Base-by-base conservation (phyloP, 1,140 invertebrate species). In the Drosophila azteca region DNA sequence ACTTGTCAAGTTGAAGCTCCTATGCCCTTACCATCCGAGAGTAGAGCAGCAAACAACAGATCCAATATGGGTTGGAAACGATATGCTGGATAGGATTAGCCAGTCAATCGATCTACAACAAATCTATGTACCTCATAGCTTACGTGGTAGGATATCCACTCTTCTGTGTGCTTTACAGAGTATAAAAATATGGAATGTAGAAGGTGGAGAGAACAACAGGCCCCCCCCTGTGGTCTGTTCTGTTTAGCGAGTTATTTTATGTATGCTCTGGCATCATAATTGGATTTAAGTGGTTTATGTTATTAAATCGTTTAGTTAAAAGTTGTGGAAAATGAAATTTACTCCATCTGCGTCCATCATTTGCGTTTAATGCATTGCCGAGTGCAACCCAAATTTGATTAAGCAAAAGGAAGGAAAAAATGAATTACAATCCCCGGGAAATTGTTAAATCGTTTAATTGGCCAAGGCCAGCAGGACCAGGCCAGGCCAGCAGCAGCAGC, bases 401-500 rank as follows among this genome's bases (percentile, higher is more conserved):
- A 39, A 39, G 35, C 1, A 39, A 41, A 55, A 17, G 31, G 39
- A 57, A 31, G 9, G 9, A 53, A 35, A 35, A 41, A 64, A 46
- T 46, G 6, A 64, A 69, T 58, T 58, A 53, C 65, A 13, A 35
- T 50, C 8, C 31, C 26, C 50, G 58, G 13, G 39, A 69, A 69
- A 69, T 69, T 69, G 67, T 44, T 58, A 69, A 69, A 69, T 69
- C 50, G 35, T 50, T 20, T 58, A 69, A 69, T 69, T 69, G 52
- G 26, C 9, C 29, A 52, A 13, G 31, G 15, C 35, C 31, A 53
- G 5, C 4, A 5, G 11, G 31, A 20, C 17, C 17, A 20, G 1
- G 17, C 17, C 17, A 20, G 17, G 17, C 17, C 17, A 20, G 17
- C 17, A 20, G 26, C 39, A 39, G 24, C n/a, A n/a, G 31, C 17